phyloP scores from a whole-genome alignment of 1,140 invertebrate species.

The Platorchestia sp. region DNA sequence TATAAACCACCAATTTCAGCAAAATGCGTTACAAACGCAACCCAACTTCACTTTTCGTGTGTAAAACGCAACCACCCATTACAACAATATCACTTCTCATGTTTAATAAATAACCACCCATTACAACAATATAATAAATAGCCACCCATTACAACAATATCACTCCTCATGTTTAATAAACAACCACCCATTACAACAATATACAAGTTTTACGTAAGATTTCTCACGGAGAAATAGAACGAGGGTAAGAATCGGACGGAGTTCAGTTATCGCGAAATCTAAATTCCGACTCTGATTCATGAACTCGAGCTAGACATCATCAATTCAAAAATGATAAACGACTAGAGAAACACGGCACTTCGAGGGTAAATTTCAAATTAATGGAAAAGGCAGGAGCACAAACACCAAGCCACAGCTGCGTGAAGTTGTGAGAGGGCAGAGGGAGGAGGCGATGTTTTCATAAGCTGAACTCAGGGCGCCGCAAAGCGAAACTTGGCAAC shows the following conservation, averaged over 20 bases:
- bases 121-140: no score
- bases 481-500: background rate
- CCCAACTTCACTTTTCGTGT: no score
- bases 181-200: background rate
- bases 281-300: background rate
- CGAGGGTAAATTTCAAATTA: background rate
- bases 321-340: background rate
- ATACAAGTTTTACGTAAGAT: background rate
- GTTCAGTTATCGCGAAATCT: background rate
- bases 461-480: background rate
- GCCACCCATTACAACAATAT: no score
- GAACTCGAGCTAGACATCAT: background rate
- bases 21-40: no score
- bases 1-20: no score
- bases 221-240: background rate
- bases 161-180: no score
- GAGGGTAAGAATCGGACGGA: background rate
- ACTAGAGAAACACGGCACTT: background rate
- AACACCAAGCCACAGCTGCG: background rate
- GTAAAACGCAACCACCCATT: no score
- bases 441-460: background rate
- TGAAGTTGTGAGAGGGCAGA: background rate
- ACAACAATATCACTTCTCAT: no score
- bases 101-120: no score
- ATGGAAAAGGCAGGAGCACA: background rate